These are phyloP conservation scores for Chromis chromis DNA, from an alignment of 2,797 vertebrate genomes.

Conservation along the genomic window DNA sequence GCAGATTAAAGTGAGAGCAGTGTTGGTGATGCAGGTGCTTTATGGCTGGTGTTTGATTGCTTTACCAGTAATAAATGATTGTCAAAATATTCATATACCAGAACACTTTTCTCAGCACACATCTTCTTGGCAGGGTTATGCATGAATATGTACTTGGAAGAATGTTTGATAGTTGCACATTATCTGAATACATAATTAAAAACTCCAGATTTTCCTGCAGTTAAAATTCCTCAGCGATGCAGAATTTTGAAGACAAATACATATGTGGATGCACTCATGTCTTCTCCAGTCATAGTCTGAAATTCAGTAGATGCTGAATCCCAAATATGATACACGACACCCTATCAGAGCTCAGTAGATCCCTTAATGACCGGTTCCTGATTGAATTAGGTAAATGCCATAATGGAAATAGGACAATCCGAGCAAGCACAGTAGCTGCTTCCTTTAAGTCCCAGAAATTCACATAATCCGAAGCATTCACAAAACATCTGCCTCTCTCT, in stretches of 20 bases:
- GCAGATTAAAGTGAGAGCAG: background rate
- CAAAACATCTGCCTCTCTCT: slow-evolving; percentile 14
- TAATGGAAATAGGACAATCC: background rate
- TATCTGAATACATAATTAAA: too few species aligned
- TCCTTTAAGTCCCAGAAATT: slow-evolving; percentile 17
- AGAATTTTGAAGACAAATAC: background rate
- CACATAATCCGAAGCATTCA: slow-evolving; percentile 17
- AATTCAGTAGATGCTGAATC: background rate
- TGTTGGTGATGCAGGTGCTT: background rate
- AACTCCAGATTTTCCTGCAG: background rate
- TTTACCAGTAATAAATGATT: background rate
- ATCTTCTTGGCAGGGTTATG: background rate
- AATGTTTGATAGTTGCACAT: background rate
- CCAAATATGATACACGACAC: slow-evolving; percentile 30
- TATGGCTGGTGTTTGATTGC: too few species aligned
- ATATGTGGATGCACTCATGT: background rate
- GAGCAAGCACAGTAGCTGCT: background rate
- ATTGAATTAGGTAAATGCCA: slow-evolving; percentile 22
- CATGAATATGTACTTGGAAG: background rate
- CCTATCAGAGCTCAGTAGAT: background rate
- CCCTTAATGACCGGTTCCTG: background rate
- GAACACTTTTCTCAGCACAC: background rate
- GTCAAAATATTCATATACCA: background rate
- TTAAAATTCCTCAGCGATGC: too few species aligned
- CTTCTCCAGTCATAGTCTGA: background rate